phyloP scores from a whole-genome alignment of 2,113 vertebrate genomes.

The Phalacrocorax aristotelis region DNA sequence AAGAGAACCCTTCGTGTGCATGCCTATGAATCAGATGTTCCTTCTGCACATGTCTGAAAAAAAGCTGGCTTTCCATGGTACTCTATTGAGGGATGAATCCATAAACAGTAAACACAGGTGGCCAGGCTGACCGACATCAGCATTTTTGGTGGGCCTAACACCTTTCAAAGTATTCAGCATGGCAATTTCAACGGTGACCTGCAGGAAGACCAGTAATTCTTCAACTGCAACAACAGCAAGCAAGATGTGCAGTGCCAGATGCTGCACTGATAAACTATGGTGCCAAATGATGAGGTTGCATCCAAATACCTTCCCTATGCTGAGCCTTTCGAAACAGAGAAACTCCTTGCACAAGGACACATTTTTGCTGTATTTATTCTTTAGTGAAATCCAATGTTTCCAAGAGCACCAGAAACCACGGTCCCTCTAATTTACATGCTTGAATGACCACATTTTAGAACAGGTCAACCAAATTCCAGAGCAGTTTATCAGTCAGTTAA shows the following conservation, averaged over 20 bases:
- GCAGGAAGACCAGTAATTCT: background rate
- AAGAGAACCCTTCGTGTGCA: background rate
- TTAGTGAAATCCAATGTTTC: background rate
- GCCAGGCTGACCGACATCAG: background rate
- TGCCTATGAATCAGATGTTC: background rate
- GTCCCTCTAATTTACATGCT: conserved; percentile 11
- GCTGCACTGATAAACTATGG: background rate
- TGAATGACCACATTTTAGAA: conserved; percentile 18
- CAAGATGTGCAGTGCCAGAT: background rate
- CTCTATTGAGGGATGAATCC: background rate
- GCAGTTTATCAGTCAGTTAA: conserved; percentile 55
- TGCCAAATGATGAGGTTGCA: background rate
- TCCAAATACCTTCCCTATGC: background rate
- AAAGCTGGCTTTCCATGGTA: background rate
- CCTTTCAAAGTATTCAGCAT: background rate
- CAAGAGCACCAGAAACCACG: background rate
- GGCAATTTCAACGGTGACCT: background rate
- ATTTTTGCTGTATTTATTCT: background rate
- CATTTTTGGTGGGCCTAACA: background rate
- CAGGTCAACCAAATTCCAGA: conserved; percentile 51
- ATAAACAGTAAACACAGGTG: background rate
- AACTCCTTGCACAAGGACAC: background rate
- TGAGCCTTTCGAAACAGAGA: background rate
- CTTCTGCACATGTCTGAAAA: background rate
- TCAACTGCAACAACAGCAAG: background rate